phyloP scores from a whole-genome alignment of 1,140 invertebrate species.

The Leptonema lineaticorne region DNA sequence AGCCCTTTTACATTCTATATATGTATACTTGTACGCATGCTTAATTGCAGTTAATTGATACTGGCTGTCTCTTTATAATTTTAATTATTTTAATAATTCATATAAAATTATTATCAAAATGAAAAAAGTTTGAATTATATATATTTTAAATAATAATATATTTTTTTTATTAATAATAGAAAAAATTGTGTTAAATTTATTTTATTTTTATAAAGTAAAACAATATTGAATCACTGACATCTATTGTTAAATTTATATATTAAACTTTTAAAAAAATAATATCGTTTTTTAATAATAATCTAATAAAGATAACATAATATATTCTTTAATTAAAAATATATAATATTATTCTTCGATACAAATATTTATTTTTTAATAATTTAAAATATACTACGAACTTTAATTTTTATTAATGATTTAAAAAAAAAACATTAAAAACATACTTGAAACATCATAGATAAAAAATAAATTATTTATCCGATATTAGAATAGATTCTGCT shows the following conservation, averaged over 20 bases:
- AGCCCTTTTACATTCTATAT: constrained; percentile 13
- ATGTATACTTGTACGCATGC: background rate
- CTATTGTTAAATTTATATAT: background rate
- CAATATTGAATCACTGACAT: background rate
- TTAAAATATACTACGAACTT: too few species aligned
- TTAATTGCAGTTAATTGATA: background rate
- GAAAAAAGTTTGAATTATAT: too few species aligned
- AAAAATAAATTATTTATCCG: too few species aligned
- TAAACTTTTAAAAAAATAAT: background rate
- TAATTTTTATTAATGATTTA: too few species aligned
- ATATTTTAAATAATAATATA: background rate
- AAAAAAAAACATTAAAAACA: too few species aligned
- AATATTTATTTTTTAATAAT: background rate
- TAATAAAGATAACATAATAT: background rate
- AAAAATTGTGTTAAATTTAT: background rate
- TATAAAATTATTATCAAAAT: too few species aligned
- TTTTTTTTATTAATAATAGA: background rate
- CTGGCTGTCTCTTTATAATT: background rate
- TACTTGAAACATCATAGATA: too few species aligned
- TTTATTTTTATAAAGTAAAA: background rate
- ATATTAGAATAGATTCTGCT: too few species aligned
- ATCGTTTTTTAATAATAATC: background rate
- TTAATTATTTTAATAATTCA: too few species aligned
- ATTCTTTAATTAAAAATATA: background rate
- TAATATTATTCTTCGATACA: background rate